Percentiles rank a stretch among this genome's conserved stretches.
These are phyloP conservation scores for Hippocampus barbouri DNA, from an alignment of 2,113 vertebrate species.

Conservation along the genomic window DNA sequence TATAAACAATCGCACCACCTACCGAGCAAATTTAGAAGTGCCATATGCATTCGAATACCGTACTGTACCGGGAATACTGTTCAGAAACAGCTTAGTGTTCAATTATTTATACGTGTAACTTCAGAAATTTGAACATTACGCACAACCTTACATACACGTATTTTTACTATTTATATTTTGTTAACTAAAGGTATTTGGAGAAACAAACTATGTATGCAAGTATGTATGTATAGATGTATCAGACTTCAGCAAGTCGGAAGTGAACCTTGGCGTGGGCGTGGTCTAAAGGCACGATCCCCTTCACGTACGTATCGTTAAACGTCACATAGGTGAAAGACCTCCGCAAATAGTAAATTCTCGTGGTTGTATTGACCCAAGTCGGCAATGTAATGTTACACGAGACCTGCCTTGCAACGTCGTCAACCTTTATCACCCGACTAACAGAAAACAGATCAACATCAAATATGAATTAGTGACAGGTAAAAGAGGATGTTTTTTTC, in stretches of 20 bases:
- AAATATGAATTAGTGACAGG: neutral
- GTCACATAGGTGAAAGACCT: neutral
- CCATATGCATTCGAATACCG: neutral
- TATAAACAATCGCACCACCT: conserved; percentile 35
- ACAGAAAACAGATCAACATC: neutral
- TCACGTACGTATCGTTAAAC: neutral
- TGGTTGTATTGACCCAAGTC: neutral
- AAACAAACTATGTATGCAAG: neutral
- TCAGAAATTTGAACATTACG: neutral
- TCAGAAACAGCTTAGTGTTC: neutral
- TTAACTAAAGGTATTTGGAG: too few species aligned
- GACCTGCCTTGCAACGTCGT: neutral
- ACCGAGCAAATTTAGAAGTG: conserved; percentile 25
- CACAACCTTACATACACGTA: too few species aligned
- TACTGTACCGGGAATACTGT: neutral
- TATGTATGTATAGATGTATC: too few species aligned
- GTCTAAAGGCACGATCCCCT: neutral
- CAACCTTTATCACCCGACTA: neutral
- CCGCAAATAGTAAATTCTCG: neutral
- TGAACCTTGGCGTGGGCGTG: neutral
- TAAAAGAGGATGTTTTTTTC: neutral
- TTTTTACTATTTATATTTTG: too few species aligned
- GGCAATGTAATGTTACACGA: neutral
- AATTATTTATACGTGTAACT: neutral
- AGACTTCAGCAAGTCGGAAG: neutral